A percentile compares a stretch with the other conserved stretches of the same genome.
phyloP scores from a whole-genome alignment of 2,888 invertebrate species.

The Amorpha juglandis region DNA sequence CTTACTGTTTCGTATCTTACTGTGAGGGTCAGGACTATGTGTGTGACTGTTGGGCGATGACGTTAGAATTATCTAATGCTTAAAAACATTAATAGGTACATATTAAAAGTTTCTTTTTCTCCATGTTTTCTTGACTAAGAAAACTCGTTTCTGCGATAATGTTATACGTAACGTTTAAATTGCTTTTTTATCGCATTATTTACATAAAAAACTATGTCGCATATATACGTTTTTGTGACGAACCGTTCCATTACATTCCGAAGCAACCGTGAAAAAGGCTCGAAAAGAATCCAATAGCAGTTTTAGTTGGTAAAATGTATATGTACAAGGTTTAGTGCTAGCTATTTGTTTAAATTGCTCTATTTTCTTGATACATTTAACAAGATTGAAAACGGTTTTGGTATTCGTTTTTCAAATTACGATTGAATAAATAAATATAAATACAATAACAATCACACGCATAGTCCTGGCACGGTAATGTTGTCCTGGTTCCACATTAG shows the following conservation, averaged over 20 bases:
- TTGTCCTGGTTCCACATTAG: no score
- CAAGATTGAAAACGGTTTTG: not conserved
- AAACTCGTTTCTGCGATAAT: no score
- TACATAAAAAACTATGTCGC: slow-evolving; percentile 9
- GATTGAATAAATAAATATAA: not conserved
- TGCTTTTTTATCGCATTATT: slow-evolving; percentile 1
- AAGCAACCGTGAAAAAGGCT: slow-evolving; percentile 35
- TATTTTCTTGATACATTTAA: not conserved
- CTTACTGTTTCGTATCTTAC: no score
- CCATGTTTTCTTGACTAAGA: no score
- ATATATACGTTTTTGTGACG: slow-evolving; percentile 32
- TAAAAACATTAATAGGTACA: no score
- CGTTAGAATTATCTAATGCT: no score
- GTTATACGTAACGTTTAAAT: not conserved
- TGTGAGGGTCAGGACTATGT: no score
- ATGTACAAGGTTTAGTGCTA: slow-evolving; percentile 41
- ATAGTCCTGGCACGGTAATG: no score
- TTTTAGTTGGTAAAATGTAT: slow-evolving; percentile 46
- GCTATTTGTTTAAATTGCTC: slow-evolving; percentile 40
- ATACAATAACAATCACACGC: no score
- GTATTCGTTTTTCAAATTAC: not conserved
- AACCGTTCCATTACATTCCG: slow-evolving; percentile 40
- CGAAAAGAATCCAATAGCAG: slow-evolving; percentile 71
- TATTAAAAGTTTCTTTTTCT: no score
- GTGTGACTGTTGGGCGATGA: no score